Evolutionary conservation across 2,797 vertebrate species (phyloP), one percentile per base, ranked within the genome.

Genomic region (Heteromormyrus szaboi): DNA sequence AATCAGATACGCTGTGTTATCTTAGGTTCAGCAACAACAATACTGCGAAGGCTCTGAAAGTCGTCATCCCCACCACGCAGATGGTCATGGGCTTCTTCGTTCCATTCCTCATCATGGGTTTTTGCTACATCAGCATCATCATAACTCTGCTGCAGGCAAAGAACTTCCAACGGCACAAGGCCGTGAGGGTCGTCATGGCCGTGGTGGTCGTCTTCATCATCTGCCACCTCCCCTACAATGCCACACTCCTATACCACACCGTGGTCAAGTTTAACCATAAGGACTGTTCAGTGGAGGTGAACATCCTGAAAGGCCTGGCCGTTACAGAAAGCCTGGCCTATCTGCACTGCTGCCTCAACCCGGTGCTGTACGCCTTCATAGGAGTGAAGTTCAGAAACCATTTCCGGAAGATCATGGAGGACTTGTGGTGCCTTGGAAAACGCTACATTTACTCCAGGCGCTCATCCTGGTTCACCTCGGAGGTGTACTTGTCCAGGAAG

Each of bases 171-270:
- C 93, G 96, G 85, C 97, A 97, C 94, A 96, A 95, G 91, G 98
- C 98, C 0, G 95, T 98, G 53, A 96, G 96, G 2, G 97, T 99
- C 79, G 95, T 98, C 0, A 85, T 97, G 6, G 95, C 95, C 0
- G 97, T 99, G 88, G 97, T 98, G 22, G 89, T 92, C 0, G 95
- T 97, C 46, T 99, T 99, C 87, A 83, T 99, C 48, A 0, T 89
- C 56, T 99, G 97, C 79, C 97, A 99, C 92, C 92, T 97, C 25
- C 98, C 98, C 0, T 98, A 98, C 89, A 99, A 98, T 44, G 0
- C 94, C 0, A 90, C 94, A 0, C 94, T 98, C 53, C 90, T 98
- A 0, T 90, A 94, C 9, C 90, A 93, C 0, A 97, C 96, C 0
- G 0, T 89, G 62, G 91, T 29, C n/a, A 91, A 96, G 90, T 96